A percentile compares a stretch with the other conserved stretches of the same genome.
Evolutionary conservation across 1,140 invertebrate genomes (phyloP).

Genomic region (Leptopilina boulardi): DNA sequence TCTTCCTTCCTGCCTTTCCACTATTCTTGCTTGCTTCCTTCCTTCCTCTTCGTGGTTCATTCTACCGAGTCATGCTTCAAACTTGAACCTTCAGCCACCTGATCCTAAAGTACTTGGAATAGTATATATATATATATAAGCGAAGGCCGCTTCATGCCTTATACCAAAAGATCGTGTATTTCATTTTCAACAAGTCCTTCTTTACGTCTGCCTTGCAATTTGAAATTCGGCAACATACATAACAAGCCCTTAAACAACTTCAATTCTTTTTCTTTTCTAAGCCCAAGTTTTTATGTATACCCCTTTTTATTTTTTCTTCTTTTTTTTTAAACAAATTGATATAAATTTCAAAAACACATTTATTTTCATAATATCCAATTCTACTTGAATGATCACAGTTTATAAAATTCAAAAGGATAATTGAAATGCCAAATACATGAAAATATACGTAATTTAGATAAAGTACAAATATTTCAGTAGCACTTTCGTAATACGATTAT

Average conservation of each 20-base stretch:
- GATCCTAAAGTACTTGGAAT: slow-evolving; percentile 6
- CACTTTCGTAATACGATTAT: too few relatives aligned
- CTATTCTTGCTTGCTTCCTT: slow-evolving; percentile 13
- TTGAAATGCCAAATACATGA: too few relatives aligned
- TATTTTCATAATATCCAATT: too few relatives aligned
- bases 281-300: too few relatives aligned
- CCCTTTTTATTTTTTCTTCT: too few relatives aligned
- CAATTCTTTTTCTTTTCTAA: background rate
- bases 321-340: too few relatives aligned
- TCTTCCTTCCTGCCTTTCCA: slow-evolving; percentile 15
- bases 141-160: slow-evolving; percentile 30
- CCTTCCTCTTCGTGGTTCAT: slow-evolving; percentile 1
- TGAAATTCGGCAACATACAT: background rate
- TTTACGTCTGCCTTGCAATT: background rate
- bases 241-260: background rate
- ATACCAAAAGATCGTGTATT: background rate
- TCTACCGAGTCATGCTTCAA: slow-evolving; percentile 29
- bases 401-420: too few relatives aligned
- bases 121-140: too few relatives aligned
- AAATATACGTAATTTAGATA: too few relatives aligned
- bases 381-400: too few relatives aligned
- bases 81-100: slow-evolving; percentile 13
- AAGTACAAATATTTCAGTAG: too few relatives aligned
- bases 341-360: too few relatives aligned
- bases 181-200: slow-evolving; percentile 15